phyloP scores from a whole-genome alignment of 2,113 vertebrate genomes.

The Phylloscopus whistleri region DNA sequence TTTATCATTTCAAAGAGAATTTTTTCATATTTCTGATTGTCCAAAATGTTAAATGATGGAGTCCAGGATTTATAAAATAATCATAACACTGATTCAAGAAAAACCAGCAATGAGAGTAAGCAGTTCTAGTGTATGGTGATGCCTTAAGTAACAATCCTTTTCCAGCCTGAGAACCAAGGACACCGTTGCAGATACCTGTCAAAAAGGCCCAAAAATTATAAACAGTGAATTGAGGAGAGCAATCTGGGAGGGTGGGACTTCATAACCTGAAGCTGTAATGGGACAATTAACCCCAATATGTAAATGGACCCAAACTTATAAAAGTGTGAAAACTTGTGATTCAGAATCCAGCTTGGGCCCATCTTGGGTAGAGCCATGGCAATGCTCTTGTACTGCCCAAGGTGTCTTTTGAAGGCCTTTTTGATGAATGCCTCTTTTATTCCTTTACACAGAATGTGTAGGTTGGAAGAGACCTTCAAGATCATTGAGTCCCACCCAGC shows the following conservation, averaged over 20 bases:
- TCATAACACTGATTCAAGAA: not conserved
- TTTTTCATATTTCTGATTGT: not conserved
- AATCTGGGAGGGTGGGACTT: too few relatives aligned
- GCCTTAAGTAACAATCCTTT: not conserved
- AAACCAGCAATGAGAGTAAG: not conserved
- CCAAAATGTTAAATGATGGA: not conserved
- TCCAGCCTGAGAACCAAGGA: not conserved
- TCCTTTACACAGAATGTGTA: too few relatives aligned
- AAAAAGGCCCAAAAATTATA: too few relatives aligned
- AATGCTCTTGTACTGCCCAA: not conserved
- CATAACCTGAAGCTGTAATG: too few relatives aligned
- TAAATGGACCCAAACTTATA: not conserved
- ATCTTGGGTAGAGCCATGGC: not conserved
- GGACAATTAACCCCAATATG: too few relatives aligned
- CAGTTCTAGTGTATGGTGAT: not conserved
- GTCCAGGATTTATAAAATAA: not conserved
- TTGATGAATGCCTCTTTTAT: not conserved
- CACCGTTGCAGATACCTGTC: too few relatives aligned
- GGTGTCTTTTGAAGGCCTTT: not conserved
- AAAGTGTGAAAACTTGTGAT: not conserved
- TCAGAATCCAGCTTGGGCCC: not conserved
- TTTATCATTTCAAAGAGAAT: not conserved
- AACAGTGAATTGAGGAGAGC: too few relatives aligned
- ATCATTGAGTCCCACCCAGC: too few relatives aligned
- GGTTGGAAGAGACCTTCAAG: too few relatives aligned